A percentile compares a stretch with the other conserved stretches of the same genome.
phyloP scores from a whole-genome alignment of 2,797 vertebrate genomes.

The Cyclura pinguis region DNA sequence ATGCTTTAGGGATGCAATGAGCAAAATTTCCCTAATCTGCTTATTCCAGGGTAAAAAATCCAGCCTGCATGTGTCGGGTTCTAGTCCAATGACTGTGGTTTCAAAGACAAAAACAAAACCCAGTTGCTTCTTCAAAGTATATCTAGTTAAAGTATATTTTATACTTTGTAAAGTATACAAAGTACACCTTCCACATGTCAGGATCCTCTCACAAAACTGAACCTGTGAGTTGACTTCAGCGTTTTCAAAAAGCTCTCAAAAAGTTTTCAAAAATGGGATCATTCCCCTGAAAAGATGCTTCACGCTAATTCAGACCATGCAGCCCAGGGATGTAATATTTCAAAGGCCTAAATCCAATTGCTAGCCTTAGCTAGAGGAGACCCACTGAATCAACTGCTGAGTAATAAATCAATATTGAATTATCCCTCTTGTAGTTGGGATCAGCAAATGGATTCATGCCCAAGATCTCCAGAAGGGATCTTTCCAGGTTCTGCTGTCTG shows the following conservation, averaged over 20 bases:
- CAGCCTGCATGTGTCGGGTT: background rate
- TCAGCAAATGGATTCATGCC: no score
- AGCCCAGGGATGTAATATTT: background rate
- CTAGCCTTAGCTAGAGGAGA: background rate
- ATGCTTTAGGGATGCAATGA: slow-evolving; percentile 1
- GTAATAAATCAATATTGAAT: no score
- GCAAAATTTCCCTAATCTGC: background rate
- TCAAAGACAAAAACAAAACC: background rate
- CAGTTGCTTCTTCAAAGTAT: background rate
- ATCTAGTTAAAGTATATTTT: background rate
- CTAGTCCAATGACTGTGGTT: background rate
- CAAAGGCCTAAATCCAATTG: background rate
- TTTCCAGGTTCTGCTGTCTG: background rate
- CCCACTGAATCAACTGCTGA: no score
- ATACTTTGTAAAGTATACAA: no score
- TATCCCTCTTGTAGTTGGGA: no score
- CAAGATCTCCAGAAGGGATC: background rate
- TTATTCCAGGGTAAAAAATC: background rate
- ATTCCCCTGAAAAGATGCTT: background rate
- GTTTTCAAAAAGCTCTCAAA: background rate
- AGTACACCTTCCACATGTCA: background rate
- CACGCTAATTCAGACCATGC: background rate
- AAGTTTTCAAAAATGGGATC: no score
- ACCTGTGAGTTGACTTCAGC: background rate
- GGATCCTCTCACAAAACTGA: background rate